Percentiles rank a stretch among this genome's conserved stretches.
phyloP scores from a whole-genome alignment of 1,140 invertebrate species.

The Mycetomoellerius zeteki region DNA sequence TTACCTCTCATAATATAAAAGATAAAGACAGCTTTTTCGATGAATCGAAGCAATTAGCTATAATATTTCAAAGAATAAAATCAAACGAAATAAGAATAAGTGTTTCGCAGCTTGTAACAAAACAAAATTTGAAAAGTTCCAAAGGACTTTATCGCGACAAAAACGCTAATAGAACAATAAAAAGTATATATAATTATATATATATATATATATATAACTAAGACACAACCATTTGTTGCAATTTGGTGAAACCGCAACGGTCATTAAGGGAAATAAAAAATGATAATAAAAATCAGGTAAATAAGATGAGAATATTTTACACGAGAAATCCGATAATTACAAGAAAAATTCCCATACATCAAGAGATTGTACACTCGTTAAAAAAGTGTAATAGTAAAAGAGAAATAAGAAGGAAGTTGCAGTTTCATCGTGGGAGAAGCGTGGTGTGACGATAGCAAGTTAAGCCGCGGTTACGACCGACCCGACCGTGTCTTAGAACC shows the following conservation, averaged over 20 bases:
- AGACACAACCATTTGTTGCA: neutral
- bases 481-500: constrained; percentile 70
- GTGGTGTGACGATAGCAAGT: constrained; percentile 59
- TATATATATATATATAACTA: too few species aligned
- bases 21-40: neutral
- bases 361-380: constrained; percentile 19
- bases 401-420: constrained; percentile 1
- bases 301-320: neutral
- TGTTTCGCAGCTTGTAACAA: neutral
- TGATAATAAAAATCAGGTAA: neutral
- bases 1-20: neutral
- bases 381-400: constrained; percentile 29
- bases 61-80: neutral
- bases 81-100: neutral
- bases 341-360: constrained; percentile 13
- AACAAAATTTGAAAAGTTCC: neutral
- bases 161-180: neutral
- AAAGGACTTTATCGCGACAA: neutral
- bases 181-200: neutral
- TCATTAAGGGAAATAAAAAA: too few species aligned
- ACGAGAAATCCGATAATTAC: constrained; percentile 4
- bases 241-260: neutral
- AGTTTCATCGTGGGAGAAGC: constrained; percentile 2
- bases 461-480: constrained; percentile 78
- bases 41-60: neutral